phyloP scores from a whole-genome alignment of 1,140 invertebrate species.

The Drosophila sp. region DNA sequence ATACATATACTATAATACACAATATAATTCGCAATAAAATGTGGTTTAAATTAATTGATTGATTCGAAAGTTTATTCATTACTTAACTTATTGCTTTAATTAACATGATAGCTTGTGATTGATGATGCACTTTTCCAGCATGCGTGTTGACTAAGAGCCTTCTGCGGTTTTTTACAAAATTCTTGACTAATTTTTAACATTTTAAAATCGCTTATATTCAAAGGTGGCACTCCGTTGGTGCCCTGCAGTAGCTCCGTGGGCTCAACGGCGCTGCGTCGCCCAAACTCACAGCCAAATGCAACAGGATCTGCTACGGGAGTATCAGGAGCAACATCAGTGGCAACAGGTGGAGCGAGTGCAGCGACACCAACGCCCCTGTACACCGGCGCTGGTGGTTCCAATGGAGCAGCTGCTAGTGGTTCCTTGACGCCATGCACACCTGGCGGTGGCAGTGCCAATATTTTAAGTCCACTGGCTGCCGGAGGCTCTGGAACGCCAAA shows the following conservation, averaged over 20 bases:
- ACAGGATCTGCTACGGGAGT: conserved; percentile 22
- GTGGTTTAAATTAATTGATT: conserved; percentile 38
- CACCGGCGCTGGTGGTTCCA: conserved; percentile 51
- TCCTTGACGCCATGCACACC: conserved; percentile 61
- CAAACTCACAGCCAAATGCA: conserved; percentile 48
- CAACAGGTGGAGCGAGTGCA: conserved; percentile 27
- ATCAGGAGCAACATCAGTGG: conserved; percentile 15
- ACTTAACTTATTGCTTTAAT: conserved; percentile 33
- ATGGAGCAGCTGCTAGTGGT: conserved; percentile 18
- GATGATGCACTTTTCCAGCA: conserved; percentile 56
- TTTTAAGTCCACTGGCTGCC: conserved; percentile 53
- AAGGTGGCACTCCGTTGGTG: conserved; percentile 86
- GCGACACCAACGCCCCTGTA: conserved; percentile 47
- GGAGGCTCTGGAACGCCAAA: conserved; percentile 48
- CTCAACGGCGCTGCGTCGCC: conserved; percentile 58
- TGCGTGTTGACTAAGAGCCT: conserved; percentile 60
- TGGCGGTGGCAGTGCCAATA: conserved; percentile 48
- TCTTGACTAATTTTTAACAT: conserved; percentile 40
- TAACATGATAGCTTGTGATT: conserved; percentile 52
- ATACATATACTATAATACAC: conserved; percentile 37
- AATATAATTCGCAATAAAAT: conserved; percentile 42
- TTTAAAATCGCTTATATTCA: conserved; percentile 51
- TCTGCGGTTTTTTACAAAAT: conserved; percentile 3
- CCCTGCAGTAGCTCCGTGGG: conserved; percentile 77
- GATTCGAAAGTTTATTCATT: conserved; percentile 41